Evolutionary conservation across 2,888 invertebrate species (phyloP).

Genomic region (Drosophila phalerata): DNA sequence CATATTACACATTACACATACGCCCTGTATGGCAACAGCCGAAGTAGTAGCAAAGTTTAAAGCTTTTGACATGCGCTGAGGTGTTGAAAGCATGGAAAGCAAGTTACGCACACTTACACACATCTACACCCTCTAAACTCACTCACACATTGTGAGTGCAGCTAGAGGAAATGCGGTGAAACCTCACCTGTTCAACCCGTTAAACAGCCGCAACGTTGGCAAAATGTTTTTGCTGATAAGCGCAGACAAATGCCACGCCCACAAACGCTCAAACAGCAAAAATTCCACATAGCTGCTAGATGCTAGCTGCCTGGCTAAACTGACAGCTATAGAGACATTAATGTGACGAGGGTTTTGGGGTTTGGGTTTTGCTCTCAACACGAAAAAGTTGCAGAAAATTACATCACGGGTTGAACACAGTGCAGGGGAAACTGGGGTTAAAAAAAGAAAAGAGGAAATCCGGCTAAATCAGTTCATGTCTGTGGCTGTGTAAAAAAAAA

Average conservation of each 20-base stretch:
- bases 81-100: conserved; percentile 60
- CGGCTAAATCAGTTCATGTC: conserved; percentile 65
- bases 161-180: conserved; percentile 23
- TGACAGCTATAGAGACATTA: conserved; percentile 81
- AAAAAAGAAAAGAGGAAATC: conserved; percentile 21
- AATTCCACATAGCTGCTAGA: conserved; percentile 34
- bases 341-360: conserved; percentile 76
- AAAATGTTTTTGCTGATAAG: conserved; percentile 74
- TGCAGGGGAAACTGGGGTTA: neutral
- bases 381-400: conserved; percentile 65
- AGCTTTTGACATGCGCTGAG: conserved; percentile 59
- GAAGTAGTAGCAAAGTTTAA: conserved; percentile 56
- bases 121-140: conserved; percentile 12
- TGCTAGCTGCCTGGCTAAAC: conserved; percentile 58
- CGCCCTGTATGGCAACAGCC: conserved; percentile 36
- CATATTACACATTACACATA: conserved; percentile 56
- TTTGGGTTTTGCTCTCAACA: conserved; percentile 43
- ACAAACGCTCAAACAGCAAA: conserved; percentile 12
- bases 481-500: conserved; percentile 34
- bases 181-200: conserved; percentile 64
- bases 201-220: conserved; percentile 67
- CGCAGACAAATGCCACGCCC: conserved; percentile 58
- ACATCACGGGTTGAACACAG: conserved; percentile 53
- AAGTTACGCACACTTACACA: conserved; percentile 67
- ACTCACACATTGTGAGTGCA: conserved; percentile 12